Percentiles rank a stretch among this genome's conserved stretches.
Evolutionary conservation across 2,888 invertebrate genomes (phyloP).

Genomic region (Geotrupes spiniger): DNA sequence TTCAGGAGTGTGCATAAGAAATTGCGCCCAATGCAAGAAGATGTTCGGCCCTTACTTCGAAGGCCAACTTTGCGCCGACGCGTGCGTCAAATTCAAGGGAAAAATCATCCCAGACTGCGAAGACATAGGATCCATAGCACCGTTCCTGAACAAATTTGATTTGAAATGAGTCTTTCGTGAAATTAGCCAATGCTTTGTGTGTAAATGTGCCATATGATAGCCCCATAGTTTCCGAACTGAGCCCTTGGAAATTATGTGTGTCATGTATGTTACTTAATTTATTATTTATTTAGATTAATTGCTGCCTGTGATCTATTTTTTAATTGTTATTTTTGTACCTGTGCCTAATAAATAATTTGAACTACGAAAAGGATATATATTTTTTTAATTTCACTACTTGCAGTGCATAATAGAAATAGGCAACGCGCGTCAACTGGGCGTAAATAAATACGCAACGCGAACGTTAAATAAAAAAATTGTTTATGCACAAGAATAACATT

Average conservation of each 20-base stretch:
- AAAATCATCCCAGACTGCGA: conserved; percentile 84
- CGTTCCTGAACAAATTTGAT: conserved; percentile 56
- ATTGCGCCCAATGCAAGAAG: conserved; percentile 87
- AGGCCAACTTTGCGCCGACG: conserved; percentile 80
- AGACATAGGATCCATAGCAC: conserved; percentile 74
- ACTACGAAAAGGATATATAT: no score
- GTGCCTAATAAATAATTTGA: no score
- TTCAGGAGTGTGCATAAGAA: conserved; percentile 54
- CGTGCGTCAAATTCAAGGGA: conserved; percentile 79
- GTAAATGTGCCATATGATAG: background rate
- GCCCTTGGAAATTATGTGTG: background rate
- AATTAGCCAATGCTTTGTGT: background rate
- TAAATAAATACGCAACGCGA: no score
- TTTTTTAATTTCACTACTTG: no score
- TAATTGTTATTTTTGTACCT: no score
- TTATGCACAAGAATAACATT: no score
- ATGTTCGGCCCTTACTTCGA: conserved; percentile 86
- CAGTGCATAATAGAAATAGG: no score
- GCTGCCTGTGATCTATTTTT: no score
- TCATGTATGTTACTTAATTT: background rate
- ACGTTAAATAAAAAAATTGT: no score
- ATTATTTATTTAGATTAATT: no score
- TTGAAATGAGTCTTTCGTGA: conserved; percentile 5
- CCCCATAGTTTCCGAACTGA: background rate
- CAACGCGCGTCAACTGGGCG: no score